Conservation (phyloP, 1,140 invertebrate species). For the Drosophila bifasciata region DNA sequence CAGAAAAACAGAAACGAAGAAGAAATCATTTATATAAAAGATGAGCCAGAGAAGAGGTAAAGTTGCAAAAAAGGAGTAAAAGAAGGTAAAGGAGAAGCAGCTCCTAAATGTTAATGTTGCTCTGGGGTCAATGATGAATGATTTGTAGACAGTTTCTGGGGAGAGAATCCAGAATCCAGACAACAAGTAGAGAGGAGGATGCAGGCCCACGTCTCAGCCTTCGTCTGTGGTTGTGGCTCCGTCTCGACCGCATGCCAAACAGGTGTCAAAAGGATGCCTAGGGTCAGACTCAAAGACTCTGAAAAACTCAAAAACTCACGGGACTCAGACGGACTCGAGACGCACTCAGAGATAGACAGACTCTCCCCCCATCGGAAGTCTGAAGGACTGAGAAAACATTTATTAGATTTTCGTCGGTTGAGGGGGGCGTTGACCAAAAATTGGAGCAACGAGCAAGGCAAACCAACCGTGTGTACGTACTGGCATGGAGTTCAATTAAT, state of each 20-base stretch:
- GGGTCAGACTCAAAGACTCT: too few species aligned
- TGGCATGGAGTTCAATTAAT: slow-evolving; percentile 59
- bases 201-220: too few species aligned
- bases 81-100: neutral
- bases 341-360: too few species aligned
- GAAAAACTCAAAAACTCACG: too few species aligned
- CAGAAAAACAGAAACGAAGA: slow-evolving; percentile 25
- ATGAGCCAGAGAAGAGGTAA: slow-evolving; percentile 58
- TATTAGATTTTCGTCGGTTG: slow-evolving; percentile 60
- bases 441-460: slow-evolving; percentile 47
- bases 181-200: neutral
- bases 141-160: slow-evolving; percentile 68
- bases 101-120: slow-evolving; percentile 46
- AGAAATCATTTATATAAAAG: slow-evolving; percentile 77
- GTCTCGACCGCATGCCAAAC: slow-evolving; percentile 64
- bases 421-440: slow-evolving; percentile 65
- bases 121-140: slow-evolving; percentile 68
- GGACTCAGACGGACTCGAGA: too few species aligned
- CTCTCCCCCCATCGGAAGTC: neutral
- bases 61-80: slow-evolving; percentile 52
- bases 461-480: slow-evolving; percentile 1
- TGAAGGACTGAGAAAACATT: slow-evolving; percentile 47
- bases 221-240: neutral
- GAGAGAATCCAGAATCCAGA: slow-evolving; percentile 1
- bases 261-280: slow-evolving; percentile 66